Evolutionary conservation across 2,888 invertebrate species (phyloP), one percentile per base, ranked within the genome.

Genomic region (Zygothrica quintamaculata): DNA sequence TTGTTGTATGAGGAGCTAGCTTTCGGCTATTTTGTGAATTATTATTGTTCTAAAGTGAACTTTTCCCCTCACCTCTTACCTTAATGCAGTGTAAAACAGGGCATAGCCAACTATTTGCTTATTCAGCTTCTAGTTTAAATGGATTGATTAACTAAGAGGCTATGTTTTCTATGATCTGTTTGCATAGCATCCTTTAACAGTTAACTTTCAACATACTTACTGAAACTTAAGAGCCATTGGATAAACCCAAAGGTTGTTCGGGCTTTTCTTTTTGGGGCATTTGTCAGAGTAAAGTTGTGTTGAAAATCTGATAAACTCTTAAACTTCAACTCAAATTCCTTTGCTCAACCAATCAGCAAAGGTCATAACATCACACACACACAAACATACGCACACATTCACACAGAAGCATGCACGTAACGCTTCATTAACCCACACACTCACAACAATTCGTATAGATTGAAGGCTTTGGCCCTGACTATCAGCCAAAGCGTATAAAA

Each of bases 1-100:
- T 5, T 36, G 36, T 36, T 36, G 36, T 29, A 15, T 29, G 25
- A 22, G 36, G 13, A 46, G 36, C 11, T 66, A 48, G 50, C 77
- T 70, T 73, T 58, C 55, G 74, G 87, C 76, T 68, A 72, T 82
- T 69, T 74, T 68, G 74, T 77, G 71, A 87, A 79, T 84, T 88
- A 88, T 85, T 84, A 77, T 80, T 82, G 73, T 79, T 76, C 68
- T 56, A 65, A 65, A 73, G 59, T 16, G 64, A 73, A 77, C 73
- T 76, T 71, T 53, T 47, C 53, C 52, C 61, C 42, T 36, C 18
- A 3, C 2, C 18, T 22, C 5, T 22, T 22, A 26, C 5, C 5
- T 6, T 4, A 6, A 6, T 6, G 4, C 26, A 26, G 26, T 8
- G 26, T 8, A 6, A 26, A 26, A 8, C 8, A 26, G 8, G 8